Evolutionary conservation across 30 jellyfish, hydroid and myxozoan species (phyloP), one percentile per base, ranked within the genome.

Genomic region (Cassiopea xamachana): DNA sequence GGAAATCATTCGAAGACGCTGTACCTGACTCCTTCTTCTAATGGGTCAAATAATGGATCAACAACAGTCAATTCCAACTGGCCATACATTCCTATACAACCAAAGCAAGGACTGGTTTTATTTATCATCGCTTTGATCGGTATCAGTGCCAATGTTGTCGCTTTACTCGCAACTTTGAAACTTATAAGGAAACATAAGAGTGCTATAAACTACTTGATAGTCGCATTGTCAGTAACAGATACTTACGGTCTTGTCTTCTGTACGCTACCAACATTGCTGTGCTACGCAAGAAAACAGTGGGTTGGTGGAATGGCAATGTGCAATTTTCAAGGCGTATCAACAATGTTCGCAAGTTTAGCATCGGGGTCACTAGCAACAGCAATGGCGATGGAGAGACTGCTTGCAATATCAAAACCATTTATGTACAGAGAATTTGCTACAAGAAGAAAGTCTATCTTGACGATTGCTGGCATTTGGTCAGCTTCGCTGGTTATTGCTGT

Each of bases 281-380:
- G 96, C 69, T 89, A 89, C 58, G 81, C 81, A 46, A 60, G 58
- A 47, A 81, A 82, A 45, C 74, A 59, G 1, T 89, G 96, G 96
- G 80, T 89, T 12, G 96, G 96, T 15, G 96, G 96, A 6, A 46
- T 73, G 84, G 89, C 85, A 3, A 89, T 89, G 96, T 89, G 96
- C 46, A 89, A 89, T 60, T 89, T 89, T 43, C 96, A 89, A 74
- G 96, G 96, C 48, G 92, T 89, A 39, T 81, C 92, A 1, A 89
- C 92, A 55, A 89, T 89, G 96, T 89, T 80, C 48, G 92, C 96
- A 14, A 89, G 96, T 73, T 51, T 89, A 50, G 96, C 96, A 9
- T 89, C 96, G 16, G 96, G 92, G 39, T 81, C 89, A 7, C 27
- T 89, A 48, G 96, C 96, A 12, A 89, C 96, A 2, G 80, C 92